A percentile compares a stretch with the other conserved stretches of the same genome.
Conservation (phyloP, 2,113 vertebrate genomes). For the Nannospalax galili region DNA sequence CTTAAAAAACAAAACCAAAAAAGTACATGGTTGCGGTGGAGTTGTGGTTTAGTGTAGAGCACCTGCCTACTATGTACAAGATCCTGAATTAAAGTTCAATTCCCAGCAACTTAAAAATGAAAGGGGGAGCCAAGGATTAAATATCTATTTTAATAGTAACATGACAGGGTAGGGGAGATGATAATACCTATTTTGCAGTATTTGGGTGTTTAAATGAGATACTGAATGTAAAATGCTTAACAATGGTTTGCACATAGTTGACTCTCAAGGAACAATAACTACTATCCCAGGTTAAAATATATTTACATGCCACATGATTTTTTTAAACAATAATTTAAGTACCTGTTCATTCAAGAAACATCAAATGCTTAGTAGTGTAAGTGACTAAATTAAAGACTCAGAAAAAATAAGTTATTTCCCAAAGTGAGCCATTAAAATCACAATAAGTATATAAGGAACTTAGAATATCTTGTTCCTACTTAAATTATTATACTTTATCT, state of each 20-base stretch:
- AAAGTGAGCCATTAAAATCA: slow-evolving; percentile 52
- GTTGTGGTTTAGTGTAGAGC: not conserved
- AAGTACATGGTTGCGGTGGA: not conserved
- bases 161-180: not conserved
- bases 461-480: slow-evolving; percentile 50
- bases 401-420: slow-evolving; percentile 34
- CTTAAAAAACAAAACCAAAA: too few relatives aligned
- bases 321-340: not conserved
- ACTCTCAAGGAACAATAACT: not conserved
- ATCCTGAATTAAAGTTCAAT: not conserved
- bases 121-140: not conserved
- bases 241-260: not conserved
- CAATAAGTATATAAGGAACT: slow-evolving; percentile 61
- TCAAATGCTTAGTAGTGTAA: not conserved
- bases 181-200: not conserved
- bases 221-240: slow-evolving; percentile 43
- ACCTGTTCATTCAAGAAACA: slow-evolving; percentile 30
- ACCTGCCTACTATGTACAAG: not conserved
- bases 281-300: slow-evolving; percentile 4
- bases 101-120: not conserved
- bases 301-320: slow-evolving; percentile 22
- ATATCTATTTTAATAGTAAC: not conserved
- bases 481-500: slow-evolving; percentile 67
- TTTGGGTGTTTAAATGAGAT: slow-evolving; percentile 16
- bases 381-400: slow-evolving; percentile 39